Conservation (phyloP, 2,113 vertebrate species). For the Euleptes europaea region DNA sequence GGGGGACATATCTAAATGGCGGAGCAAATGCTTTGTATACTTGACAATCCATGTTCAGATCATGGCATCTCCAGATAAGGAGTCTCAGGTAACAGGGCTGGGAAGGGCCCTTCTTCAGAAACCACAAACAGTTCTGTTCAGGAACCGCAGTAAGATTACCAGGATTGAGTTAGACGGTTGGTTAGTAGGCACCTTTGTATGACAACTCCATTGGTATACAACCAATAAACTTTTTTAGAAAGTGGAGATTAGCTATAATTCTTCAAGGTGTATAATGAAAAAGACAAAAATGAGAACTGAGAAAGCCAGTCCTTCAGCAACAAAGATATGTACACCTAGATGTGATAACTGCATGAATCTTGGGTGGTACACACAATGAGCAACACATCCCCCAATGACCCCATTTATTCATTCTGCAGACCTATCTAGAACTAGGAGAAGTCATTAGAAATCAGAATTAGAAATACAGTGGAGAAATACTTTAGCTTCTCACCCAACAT, state of each 20-base stretch:
- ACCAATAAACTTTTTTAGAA: not conserved
- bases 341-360: not conserved
- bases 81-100: not conserved
- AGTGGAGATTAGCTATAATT: not conserved
- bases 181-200: not conserved
- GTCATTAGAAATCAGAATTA: not conserved
- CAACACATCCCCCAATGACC: too few species aligned
- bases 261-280: not conserved
- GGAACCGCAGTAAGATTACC: not conserved
- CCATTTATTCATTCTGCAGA: not conserved
- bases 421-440: not conserved
- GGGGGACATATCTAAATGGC: not conserved
- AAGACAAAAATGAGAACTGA: not conserved
- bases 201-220: not conserved
- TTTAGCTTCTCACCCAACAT: not conserved
- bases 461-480: not conserved
- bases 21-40: not conserved
- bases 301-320: not conserved
- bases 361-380: not conserved
- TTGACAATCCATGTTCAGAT: too few species aligned
- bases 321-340: not conserved
- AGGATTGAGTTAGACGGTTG: not conserved
- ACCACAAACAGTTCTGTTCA: not conserved
- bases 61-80: not conserved
- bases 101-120: not conserved